These are phyloP conservation scores for Leptinotarsa peninsularis DNA, from an alignment of 2,888 invertebrate genomes.

Conservation along the genomic window DNA sequence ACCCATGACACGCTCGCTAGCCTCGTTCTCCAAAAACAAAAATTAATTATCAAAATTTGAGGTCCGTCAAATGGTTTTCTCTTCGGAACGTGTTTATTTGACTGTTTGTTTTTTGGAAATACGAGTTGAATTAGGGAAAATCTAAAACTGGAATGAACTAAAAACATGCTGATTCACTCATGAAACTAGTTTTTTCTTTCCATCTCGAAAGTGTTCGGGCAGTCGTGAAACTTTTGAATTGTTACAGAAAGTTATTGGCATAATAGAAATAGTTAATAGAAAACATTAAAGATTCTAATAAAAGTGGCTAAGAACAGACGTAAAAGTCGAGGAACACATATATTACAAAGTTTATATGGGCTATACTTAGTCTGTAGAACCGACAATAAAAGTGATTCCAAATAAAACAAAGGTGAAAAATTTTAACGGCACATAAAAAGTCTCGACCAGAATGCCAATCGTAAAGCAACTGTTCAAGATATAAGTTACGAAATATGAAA, in stretches of 20 bases:
- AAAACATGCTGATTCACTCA: too few relatives aligned
- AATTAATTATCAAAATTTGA: too few relatives aligned
- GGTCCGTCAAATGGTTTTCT: too few relatives aligned
- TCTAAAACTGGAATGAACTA: too few relatives aligned
- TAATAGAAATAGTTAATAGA: neutral
- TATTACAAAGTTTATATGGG: constrained; percentile 67
- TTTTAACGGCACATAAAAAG: constrained; percentile 64
- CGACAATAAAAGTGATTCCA: constrained; percentile 63
- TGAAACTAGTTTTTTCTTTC: too few relatives aligned
- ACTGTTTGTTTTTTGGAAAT: too few relatives aligned
- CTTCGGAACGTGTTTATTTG: too few relatives aligned
- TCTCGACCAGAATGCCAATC: constrained; percentile 61
- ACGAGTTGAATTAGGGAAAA: too few relatives aligned
- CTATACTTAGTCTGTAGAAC: constrained; percentile 63
- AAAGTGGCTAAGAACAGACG: constrained; percentile 50
- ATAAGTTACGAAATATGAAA: constrained; percentile 62
- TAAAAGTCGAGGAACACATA: constrained; percentile 65
- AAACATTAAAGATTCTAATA: constrained; percentile 34
- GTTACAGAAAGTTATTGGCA: neutral
- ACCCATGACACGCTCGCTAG: too few relatives aligned
- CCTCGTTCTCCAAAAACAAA: too few relatives aligned
- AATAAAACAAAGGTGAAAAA: constrained; percentile 65
- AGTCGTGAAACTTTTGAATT: too few relatives aligned
- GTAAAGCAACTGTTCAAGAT: constrained; percentile 59
- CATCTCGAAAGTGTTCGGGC: too few relatives aligned